Evolutionary conservation across 2,888 invertebrate genomes (phyloP).

Genomic region (Drosophila mimetica): DNA sequence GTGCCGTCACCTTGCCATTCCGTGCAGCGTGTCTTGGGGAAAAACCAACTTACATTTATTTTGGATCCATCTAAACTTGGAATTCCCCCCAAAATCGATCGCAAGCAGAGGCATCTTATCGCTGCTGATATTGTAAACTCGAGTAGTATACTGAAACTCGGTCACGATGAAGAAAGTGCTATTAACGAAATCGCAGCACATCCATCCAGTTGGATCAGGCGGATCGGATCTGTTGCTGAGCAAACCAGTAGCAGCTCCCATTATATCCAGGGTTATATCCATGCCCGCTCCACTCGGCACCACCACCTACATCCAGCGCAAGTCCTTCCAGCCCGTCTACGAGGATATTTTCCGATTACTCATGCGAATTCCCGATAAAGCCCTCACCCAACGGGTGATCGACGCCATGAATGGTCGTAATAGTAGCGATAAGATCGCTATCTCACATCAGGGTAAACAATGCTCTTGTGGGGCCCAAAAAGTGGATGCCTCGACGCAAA

Average conservation of each 20-base stretch:
- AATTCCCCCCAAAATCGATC: constrained; percentile 38
- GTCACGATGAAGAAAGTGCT: constrained; percentile 67
- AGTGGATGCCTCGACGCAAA: constrained; percentile 60
- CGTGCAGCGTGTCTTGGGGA: constrained; percentile 57
- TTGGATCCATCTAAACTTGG: constrained; percentile 23
- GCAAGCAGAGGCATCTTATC: background rate
- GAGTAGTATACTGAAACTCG: background rate
- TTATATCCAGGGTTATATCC: constrained; percentile 28
- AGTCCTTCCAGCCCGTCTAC: constrained; percentile 66
- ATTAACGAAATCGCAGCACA: constrained; percentile 58
- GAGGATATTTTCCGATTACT: constrained; percentile 79
- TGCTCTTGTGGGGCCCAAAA: constrained; percentile 41
- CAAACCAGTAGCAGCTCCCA: constrained; percentile 4
- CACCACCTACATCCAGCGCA: constrained; percentile 67
- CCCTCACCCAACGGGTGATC: constrained; percentile 77
- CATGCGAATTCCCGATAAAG: constrained; percentile 78
- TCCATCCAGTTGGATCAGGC: constrained; percentile 27
- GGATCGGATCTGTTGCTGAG: constrained; percentile 1
- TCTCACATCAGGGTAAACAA: constrained; percentile 56
- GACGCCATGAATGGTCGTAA: constrained; percentile 78
- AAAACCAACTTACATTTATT: constrained; percentile 57
- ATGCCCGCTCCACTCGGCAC: constrained; percentile 41
- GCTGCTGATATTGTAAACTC: background rate
- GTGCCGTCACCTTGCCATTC: constrained; percentile 6
- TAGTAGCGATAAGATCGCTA: constrained; percentile 55